Conservation (phyloP, 2,113 vertebrate species). For the Alexandromys fortis region DNA sequence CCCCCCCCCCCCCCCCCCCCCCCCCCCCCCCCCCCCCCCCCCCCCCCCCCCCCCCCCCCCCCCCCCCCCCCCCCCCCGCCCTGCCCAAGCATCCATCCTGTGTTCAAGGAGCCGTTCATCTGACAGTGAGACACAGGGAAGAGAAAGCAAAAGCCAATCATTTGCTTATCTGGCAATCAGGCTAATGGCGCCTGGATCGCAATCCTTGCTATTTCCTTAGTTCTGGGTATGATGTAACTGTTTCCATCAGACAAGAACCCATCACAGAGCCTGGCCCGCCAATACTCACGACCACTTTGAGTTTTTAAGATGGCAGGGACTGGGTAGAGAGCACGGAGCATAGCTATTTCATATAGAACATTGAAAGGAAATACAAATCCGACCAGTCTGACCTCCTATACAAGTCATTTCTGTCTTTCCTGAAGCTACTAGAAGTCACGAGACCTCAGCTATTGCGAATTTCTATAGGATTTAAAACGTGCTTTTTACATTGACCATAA, state of each 20-base stretch:
- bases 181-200: not conserved
- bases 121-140: not conserved
- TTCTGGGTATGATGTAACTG: not conserved
- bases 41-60: too few species aligned
- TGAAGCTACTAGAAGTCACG: not conserved
- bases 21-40: too few species aligned
- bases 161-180: slow-evolving; percentile 18
- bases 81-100: not conserved
- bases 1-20: too few species aligned
- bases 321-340: not conserved
- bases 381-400: not conserved
- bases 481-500: not conserved
- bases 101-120: not conserved
- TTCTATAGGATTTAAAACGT: slow-evolving; percentile 43
- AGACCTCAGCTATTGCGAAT: slow-evolving; percentile 50
- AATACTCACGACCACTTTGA: not conserved
- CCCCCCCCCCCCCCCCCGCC: too few species aligned
- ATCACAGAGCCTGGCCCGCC: not conserved
- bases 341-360: not conserved
- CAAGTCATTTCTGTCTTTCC: slow-evolving; percentile 1
- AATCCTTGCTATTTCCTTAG: not conserved
- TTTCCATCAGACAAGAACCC: not conserved
- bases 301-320: not conserved
- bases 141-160: not conserved
- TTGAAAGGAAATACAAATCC: slow-evolving; percentile 45